Evolutionary conservation across 2,888 invertebrate genomes (phyloP).

Genomic region (Archips crataeganus): DNA sequence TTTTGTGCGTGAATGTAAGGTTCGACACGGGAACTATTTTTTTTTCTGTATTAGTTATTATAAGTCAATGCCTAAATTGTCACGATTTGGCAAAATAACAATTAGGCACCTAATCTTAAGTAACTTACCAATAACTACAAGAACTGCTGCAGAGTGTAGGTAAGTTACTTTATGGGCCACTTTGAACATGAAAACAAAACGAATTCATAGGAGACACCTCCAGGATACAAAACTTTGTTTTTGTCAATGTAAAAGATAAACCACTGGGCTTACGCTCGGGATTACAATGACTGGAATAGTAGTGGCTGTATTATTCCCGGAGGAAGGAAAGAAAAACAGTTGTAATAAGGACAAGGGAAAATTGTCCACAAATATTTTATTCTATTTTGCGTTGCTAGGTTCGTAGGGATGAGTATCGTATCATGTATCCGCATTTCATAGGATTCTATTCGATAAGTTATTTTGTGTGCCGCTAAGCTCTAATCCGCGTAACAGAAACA

Average conservation of each 20-base stretch:
- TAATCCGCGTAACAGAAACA: not conserved
- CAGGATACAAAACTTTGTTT: constrained; percentile 20
- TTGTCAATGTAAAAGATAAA: constrained; percentile 35
- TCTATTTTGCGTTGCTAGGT: constrained; percentile 11
- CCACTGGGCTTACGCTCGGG: constrained; percentile 25
- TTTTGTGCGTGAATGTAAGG: not conserved
- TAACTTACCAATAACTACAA: not conserved
- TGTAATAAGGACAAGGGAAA: constrained; percentile 33
- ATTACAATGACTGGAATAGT: constrained; percentile 39
- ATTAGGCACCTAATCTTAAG: not conserved
- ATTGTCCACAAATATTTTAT: constrained; percentile 33
- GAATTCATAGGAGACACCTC: constrained; percentile 11
- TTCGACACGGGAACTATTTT: not conserved
- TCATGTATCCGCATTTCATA: constrained; percentile 19
- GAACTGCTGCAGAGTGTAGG: not conserved
- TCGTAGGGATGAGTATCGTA: constrained; percentile 19
- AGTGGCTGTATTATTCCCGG: constrained; percentile 36
- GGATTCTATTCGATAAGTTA: constrained; percentile 17
- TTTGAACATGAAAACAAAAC: constrained; percentile 2
- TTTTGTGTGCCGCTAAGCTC: constrained; percentile 13
- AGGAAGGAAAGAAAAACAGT: constrained; percentile 32
- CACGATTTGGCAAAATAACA: not conserved
- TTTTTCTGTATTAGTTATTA: not conserved
- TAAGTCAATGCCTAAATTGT: not conserved
- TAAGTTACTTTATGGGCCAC: not conserved